A percentile compares a stretch with the other conserved stretches of the same genome.
phyloP scores from a whole-genome alignment of 2,113 vertebrate genomes.

The Erythrocercus mccallii region DNA sequence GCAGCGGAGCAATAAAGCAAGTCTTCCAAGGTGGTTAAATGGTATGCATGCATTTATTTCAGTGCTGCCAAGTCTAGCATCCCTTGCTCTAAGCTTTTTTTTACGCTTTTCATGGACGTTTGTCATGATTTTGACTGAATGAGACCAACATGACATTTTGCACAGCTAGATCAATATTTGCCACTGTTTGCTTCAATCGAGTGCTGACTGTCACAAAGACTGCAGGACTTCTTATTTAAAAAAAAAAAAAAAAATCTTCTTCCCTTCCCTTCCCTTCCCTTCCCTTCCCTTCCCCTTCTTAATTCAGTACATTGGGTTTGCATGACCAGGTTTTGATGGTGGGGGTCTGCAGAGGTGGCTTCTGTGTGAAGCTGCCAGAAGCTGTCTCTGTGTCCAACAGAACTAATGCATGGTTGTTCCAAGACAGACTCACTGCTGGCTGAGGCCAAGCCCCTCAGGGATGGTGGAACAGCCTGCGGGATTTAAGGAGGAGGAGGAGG shows the following conservation, averaged over 20 bases:
- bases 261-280: not conserved
- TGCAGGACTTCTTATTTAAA: not conserved
- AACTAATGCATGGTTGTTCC: not conserved
- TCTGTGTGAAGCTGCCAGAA: not conserved
- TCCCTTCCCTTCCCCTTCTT: not conserved
- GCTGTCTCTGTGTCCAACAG: not conserved
- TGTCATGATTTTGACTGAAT: not conserved
- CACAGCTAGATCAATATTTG: not conserved
- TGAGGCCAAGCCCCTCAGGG: not conserved
- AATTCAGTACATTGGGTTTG: not conserved
- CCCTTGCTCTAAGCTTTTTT: not conserved
- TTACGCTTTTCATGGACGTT: not conserved
- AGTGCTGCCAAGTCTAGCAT: not conserved
- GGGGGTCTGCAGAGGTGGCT: not conserved
- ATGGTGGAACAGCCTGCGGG: not conserved
- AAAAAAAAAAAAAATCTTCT: not conserved
- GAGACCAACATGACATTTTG: not conserved
- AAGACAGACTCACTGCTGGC: not conserved
- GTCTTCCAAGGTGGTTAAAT: not conserved
- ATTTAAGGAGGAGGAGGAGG: not conserved
- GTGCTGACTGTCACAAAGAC: not conserved
- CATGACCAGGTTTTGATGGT: not conserved
- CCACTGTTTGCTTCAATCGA: not conserved
- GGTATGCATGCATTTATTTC: not conserved
- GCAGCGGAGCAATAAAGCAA: not conserved